Base-by-base conservation (phyloP, 1,140 invertebrate genomes). In the Atopsyche davidsoni region DNA sequence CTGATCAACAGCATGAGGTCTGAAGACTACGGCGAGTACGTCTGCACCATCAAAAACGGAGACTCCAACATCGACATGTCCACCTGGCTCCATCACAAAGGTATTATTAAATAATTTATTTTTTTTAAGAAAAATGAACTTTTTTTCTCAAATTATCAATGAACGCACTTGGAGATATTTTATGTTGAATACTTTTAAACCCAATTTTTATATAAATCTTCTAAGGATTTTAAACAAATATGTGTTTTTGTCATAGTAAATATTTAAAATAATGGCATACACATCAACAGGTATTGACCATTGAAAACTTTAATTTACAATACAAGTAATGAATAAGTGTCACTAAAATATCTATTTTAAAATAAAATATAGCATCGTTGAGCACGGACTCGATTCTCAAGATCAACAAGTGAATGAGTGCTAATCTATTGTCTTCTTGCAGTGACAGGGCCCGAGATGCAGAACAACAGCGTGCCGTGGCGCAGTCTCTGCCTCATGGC, bases 1-100 rank as follows among this genome's bases (percentile, higher is more conserved):
- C 72, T 70, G 39, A 80, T 86, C 44, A 70, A 75, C 22, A 68
- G 75, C 24, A 73, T 83, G 28, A 66, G 68, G 35, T 62, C 67
- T 18, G 76, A 79, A 54, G 81, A 86, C 70, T 84, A 81, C 62
- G 81, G 82, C 14, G 72, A 77, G 41, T 87, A 86, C 63, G 72
- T 76, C 50, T 87, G 84, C 56, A 63, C 65, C 6, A 65, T 70
- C 16, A 66, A 66, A 56, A 72, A 68, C 62, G 72, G 69, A 36
- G 67, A 69, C 49, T 62, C 64, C 31, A 59, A 65, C 40, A 64
- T 61, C 6, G 57, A 64, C 34, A 67, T 58, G 46, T 63, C 63
- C 55, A 68, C 72, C 57, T 68, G 66, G 24, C 61, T 74, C n/a
- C 69, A 70, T 44, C 67, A 70, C 34, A 68, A 47, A 53, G 51